Evolutionary conservation across 1,140 invertebrate species (phyloP).

Genomic region (Druon quercuslanigerum): DNA sequence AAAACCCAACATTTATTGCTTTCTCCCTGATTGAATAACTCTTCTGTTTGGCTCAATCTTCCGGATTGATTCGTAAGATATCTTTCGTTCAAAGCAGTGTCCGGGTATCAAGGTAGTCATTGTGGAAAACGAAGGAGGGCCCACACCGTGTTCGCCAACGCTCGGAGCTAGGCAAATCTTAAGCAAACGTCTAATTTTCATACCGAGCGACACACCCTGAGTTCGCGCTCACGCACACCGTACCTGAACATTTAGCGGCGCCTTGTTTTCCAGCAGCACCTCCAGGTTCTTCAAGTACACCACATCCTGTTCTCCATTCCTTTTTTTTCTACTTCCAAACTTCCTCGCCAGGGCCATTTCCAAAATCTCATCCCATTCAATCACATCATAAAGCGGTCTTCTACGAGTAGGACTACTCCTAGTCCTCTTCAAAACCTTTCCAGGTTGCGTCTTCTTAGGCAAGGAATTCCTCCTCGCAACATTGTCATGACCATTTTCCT

Average conservation of each 20-base stretch:
- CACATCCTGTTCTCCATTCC: conserved; percentile 48
- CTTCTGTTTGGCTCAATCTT: too few species aligned
- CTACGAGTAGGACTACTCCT: conserved; percentile 48
- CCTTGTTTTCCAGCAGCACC: conserved; percentile 59
- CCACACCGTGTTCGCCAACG: conserved; percentile 21
- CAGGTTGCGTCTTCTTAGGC: conserved; percentile 44
- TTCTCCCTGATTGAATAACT: too few species aligned
- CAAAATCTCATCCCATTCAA: conserved; percentile 76
- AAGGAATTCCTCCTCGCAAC: conserved; percentile 45
- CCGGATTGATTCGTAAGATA: background rate
- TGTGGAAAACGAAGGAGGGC: conserved; percentile 22
- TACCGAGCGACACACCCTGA: conserved; percentile 57
- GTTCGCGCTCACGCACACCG: conserved; percentile 45
- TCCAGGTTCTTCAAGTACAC: conserved; percentile 69
- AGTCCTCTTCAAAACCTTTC: conserved; percentile 36
- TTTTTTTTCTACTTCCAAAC: conserved; percentile 45
- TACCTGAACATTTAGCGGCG: conserved; percentile 59
- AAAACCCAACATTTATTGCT: too few species aligned
- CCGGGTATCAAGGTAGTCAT: conserved; percentile 8
- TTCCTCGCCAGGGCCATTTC: conserved; percentile 77
- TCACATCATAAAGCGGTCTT: conserved; percentile 58
- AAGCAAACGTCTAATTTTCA: conserved; percentile 60
- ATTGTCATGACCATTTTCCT: conserved; percentile 8
- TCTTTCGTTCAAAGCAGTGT: background rate
- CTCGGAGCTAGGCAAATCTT: conserved; percentile 6